phyloP scores from a whole-genome alignment of 2,113 vertebrate species.

The Parus major region DNA sequence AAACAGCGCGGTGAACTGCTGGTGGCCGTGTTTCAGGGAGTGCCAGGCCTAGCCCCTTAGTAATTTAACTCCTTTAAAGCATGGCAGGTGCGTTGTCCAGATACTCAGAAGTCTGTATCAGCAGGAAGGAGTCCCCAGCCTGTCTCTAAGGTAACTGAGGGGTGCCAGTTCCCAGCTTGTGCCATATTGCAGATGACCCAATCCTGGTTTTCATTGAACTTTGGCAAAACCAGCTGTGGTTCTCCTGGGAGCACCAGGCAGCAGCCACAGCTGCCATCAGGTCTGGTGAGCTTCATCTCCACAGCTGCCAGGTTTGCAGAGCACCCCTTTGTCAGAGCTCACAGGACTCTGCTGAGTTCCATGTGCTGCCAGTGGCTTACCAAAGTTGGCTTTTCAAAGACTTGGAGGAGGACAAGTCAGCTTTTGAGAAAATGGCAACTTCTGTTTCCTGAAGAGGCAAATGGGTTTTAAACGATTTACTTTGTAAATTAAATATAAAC shows the following conservation, averaged over 20 bases:
- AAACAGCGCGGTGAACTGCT: rapidly evolving
- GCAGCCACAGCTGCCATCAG: background rate
- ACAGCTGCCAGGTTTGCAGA: rapidly evolving
- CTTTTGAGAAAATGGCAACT: background rate
- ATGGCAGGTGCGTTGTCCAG: rapidly evolving
- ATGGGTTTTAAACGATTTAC: background rate
- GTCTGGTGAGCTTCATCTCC: background rate
- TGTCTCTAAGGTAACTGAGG: background rate
- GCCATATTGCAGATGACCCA: rapidly evolving
- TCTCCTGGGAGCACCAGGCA: rapidly evolving
- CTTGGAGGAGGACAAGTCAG: background rate
- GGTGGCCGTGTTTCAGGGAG: rapidly evolving
- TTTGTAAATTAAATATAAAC: background rate
- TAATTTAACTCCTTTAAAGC: background rate
- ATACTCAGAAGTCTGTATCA: rapidly evolving
- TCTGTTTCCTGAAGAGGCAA: background rate
- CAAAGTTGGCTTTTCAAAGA: background rate
- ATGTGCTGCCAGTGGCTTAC: background rate
- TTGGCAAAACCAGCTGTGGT: rapidly evolving
- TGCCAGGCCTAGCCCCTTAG: background rate
- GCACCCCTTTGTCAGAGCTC: background rate
- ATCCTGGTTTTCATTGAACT: rapidly evolving
- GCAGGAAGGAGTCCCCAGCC: background rate
- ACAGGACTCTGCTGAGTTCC: rapidly evolving
- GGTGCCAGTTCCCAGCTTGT: background rate